These are phyloP conservation scores for Drosophila rufa DNA, from an alignment of 1,140 invertebrate species.

Conservation along the genomic window DNA sequence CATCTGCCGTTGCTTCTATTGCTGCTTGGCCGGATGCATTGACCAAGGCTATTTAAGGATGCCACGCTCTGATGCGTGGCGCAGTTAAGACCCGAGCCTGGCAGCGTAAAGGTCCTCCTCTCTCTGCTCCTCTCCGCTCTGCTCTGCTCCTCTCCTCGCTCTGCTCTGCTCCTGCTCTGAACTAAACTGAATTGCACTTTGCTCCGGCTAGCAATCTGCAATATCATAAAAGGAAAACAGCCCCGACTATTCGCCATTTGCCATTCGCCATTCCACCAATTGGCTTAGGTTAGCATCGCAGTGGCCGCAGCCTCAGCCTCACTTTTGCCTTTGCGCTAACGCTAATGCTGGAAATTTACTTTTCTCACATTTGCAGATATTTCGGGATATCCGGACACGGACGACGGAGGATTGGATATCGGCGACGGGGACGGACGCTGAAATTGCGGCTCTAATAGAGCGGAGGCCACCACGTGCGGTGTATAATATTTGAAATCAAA, in stretches of 20 bases:
- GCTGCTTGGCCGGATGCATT: constrained; percentile 51
- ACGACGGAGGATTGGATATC: constrained; percentile 10
- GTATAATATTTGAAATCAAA: constrained; percentile 85
- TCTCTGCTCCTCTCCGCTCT: not conserved
- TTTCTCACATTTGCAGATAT: constrained; percentile 50
- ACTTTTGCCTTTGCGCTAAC: not conserved
- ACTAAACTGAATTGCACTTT: constrained; percentile 20
- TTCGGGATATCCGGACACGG: constrained; percentile 29
- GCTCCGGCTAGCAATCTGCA: constrained; percentile 41
- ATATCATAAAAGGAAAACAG: constrained; percentile 43
- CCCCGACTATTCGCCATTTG: not conserved
- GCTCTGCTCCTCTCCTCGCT: not conserved
- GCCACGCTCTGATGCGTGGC: constrained; percentile 74
- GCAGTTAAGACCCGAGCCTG: constrained; percentile 74
- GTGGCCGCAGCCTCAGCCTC: not conserved
- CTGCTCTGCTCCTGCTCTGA: not conserved
- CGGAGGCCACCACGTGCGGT: constrained; percentile 53
- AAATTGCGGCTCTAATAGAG: constrained; percentile 57
- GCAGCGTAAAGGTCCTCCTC: constrained; percentile 59
- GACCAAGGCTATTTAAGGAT: constrained; percentile 81
- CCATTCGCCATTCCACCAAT: constrained; percentile 5
- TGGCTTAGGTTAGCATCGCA: constrained; percentile 18
- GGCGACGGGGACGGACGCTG: constrained; percentile 31
- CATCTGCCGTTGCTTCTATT: constrained; percentile 24
- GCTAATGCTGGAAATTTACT: constrained; percentile 28